phyloP scores from a whole-genome alignment of 2,113 vertebrate species.

The Polypterus senegalus region DNA sequence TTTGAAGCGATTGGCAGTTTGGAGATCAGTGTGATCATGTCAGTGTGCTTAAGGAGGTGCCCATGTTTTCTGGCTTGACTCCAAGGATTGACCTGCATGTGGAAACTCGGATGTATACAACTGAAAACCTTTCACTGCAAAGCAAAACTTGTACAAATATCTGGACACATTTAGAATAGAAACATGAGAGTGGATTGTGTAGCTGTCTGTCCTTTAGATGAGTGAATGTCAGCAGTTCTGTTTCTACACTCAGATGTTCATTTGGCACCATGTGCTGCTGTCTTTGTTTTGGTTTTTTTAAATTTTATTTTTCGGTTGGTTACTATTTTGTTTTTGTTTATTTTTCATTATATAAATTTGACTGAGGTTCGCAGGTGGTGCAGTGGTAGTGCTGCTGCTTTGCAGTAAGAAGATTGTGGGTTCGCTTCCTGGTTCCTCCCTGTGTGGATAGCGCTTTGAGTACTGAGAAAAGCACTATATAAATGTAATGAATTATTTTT shows the following conservation, averaged over 20 bases:
- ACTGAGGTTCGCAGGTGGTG: conserved; percentile 58
- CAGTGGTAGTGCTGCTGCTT: too few species aligned
- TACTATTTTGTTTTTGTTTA: conserved; percentile 81
- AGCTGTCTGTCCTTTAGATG: conserved; percentile 39
- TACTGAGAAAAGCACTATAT: too few species aligned
- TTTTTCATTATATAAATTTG: conserved; percentile 97
- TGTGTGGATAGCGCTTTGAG: too few species aligned
- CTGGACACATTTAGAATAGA: too few species aligned
- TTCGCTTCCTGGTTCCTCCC: too few species aligned
- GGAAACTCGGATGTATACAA: conserved; percentile 73
- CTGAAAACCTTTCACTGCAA: conserved; percentile 46
- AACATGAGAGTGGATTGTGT: conserved; percentile 28
- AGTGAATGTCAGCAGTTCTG: conserved; percentile 48
- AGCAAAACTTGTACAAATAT: too few species aligned
- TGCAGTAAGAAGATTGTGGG: too few species aligned
- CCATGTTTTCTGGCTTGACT: conserved; percentile 49
- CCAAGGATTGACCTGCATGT: conserved; percentile 65
- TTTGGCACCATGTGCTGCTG: conserved; percentile 74
- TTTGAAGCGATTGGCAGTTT: conserved; percentile 97
- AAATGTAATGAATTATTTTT: too few species aligned
- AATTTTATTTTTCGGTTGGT: conserved; percentile 62
- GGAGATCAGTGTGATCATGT: conserved; percentile 98
- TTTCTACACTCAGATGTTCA: conserved; percentile 18
- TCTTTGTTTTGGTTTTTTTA: conserved; percentile 25
- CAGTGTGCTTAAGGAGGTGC: conserved; percentile 81